Evolutionary conservation across 2,113 vertebrate genomes (phyloP), one percentile per base, ranked within the genome.

Genomic region (Myotis yumanensis): DNA sequence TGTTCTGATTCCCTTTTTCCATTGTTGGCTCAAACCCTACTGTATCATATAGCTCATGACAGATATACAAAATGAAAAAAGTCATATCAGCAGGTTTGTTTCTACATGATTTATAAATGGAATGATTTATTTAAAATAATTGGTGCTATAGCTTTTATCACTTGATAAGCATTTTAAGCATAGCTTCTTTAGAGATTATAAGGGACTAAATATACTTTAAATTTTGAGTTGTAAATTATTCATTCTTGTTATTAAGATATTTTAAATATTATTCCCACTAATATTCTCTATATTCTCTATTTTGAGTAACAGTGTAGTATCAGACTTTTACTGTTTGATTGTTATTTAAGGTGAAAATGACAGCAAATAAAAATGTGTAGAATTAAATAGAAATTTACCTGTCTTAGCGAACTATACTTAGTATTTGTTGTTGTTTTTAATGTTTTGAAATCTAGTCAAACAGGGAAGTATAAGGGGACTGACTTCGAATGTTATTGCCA

Each of bases 131-230:
- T 93, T 90, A 23, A 89, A 43, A 64, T 92, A 5, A 46, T 66
- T 93, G 88, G 62, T 96, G 85, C 89, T 90, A 71, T 2, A 69
- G 59, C 59, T 90, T 93, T 25, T 94, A 87, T 96, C 46, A 87
- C 57, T 88, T 89, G 69, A 28, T 93, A 86, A 85, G 28, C n/a
- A 82, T 69, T 88, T 83, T 95, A 81, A 82, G 85, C 54, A 64
- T 81, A 94, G 18, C 37, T 95, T 66, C 69, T 57, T 92, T 96
- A 89, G 69, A 79, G 54, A 95, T 86, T 85, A 76, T 82, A 94
- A 93, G 3, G 71, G 32, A 93, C 30, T 84, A 88, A 86, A 35
- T 89, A 73, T 43, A 32, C 30, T 87, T 95, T n/a, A 91, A 71
- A 62, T n/a, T 91, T 79, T 88, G 48, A 92, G n/a, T 96, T 95